A percentile compares a stretch with the other conserved stretches of the same genome.
Evolutionary conservation across 2,888 invertebrate genomes (phyloP).

Genomic region (Rhamphomyia laevipes): DNA sequence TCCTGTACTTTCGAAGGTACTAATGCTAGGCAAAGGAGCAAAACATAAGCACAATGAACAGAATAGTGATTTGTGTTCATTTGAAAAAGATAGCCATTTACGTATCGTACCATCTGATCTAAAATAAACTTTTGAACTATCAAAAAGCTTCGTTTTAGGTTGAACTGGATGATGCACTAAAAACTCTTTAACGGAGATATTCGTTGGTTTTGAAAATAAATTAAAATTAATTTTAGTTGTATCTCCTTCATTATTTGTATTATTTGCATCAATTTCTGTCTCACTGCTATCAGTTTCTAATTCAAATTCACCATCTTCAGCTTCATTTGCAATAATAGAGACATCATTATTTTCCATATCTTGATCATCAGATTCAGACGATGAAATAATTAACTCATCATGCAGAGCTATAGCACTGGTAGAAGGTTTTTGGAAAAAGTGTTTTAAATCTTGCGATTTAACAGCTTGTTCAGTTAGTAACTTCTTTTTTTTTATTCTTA

Average conservation of each 20-base stretch:
- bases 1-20: neutral
- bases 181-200: neutral
- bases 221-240: neutral
- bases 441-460: constrained; percentile 2
- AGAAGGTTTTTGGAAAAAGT: constrained; percentile 3
- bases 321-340: constrained; percentile 1
- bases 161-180: neutral
- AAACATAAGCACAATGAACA: neutral
- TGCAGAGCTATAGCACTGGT: constrained; percentile 3
- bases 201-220: neutral
- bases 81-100: neutral
- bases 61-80: neutral
- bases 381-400: constrained; percentile 3
- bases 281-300: neutral
- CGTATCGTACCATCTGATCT: neutral
- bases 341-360: constrained; percentile 1
- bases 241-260: neutral
- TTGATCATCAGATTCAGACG: constrained; percentile 4
- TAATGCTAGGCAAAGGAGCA: neutral
- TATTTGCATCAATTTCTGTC: neutral
- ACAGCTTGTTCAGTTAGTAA: neutral
- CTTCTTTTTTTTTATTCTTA: constrained; percentile 3
- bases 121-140: neutral
- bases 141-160: neutral
- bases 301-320: neutral